Conservation (phyloP, 1,140 invertebrate genomes). For the Homalodisca vitripennis region DNA sequence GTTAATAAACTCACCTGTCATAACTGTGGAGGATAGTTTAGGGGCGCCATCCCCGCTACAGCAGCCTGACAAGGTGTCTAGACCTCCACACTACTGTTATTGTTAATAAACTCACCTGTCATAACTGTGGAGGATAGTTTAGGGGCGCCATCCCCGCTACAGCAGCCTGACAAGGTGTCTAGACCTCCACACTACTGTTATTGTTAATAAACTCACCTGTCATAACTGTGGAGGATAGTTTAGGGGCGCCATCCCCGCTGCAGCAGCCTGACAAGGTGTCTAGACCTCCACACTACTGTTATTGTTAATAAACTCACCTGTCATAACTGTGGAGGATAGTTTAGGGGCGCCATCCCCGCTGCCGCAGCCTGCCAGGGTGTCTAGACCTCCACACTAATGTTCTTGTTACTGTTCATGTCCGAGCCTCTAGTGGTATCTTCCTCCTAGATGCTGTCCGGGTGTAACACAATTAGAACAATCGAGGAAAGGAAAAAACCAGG, state of each 20-base stretch:
- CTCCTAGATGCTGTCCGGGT: too few relatives aligned
- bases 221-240: background rate
- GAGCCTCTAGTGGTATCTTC: too few relatives aligned
- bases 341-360: background rate
- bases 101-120: conserved; percentile 10
- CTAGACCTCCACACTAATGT: background rate
- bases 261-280: background rate
- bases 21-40: too few relatives aligned
- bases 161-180: background rate
- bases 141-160: background rate
- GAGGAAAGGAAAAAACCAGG: too few relatives aligned
- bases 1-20: too few relatives aligned
- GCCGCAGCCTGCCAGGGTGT: background rate
- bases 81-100: too few relatives aligned
- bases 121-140: background rate
- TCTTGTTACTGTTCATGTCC: too few relatives aligned
- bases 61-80: too few relatives aligned
- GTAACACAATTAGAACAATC: too few relatives aligned
- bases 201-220: conserved; percentile 10
- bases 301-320: too few relatives aligned
- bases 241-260: background rate
- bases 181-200: background rate
- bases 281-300: background rate
- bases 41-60: too few relatives aligned
- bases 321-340: background rate